Evolutionary conservation across 2,888 invertebrate genomes (phyloP).

Genomic region (Dryocosmus kuriphilus): DNA sequence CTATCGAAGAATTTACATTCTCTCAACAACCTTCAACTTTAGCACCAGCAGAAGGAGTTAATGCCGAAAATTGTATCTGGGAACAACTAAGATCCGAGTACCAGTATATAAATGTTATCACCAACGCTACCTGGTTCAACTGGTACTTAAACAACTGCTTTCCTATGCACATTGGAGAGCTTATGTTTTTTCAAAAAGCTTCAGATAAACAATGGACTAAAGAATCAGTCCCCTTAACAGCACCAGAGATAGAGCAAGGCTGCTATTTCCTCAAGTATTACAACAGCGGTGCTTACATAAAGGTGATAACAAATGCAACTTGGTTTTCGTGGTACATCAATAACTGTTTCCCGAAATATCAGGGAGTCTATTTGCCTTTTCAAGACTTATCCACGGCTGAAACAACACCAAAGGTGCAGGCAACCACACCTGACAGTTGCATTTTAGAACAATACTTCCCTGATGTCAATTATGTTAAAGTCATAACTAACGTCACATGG

Average conservation of each 20-base stretch:
- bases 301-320: background rate
- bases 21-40: background rate
- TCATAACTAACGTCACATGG: background rate
- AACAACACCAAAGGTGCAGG: background rate
- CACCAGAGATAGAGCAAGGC: slow-evolving; percentile 1
- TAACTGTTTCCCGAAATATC: background rate
- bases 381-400: background rate
- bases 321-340: background rate
- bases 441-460: background rate
- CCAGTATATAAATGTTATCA: background rate
- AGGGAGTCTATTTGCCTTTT: background rate
- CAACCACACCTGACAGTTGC: background rate
- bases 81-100: background rate
- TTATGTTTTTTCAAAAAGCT: background rate
- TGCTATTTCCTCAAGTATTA: background rate
- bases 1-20: background rate
- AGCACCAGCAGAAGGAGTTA: background rate
- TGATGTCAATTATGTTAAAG: background rate
- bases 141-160: background rate
- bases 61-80: background rate
- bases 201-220: background rate
- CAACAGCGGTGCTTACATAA: background rate
- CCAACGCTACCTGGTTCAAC: background rate
- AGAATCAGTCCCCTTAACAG: background rate
- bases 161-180: background rate